phyloP scores from a whole-genome alignment of 2,888 invertebrate species.

The Drosophila bunnanda region DNA sequence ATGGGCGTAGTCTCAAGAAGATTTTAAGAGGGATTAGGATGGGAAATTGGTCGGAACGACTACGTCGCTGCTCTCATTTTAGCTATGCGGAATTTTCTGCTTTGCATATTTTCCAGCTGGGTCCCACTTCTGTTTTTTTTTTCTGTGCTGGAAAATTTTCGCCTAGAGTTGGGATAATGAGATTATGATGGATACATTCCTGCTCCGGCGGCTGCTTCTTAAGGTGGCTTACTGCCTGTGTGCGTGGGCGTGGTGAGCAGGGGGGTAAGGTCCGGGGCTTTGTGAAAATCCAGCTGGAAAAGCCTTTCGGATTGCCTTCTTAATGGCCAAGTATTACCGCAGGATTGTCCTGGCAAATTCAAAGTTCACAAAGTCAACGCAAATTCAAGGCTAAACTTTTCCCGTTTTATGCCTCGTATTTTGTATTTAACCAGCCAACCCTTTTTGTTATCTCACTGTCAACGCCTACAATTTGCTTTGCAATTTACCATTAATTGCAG shows the following conservation, averaged over 20 bases:
- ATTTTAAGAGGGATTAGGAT: conserved; percentile 19
- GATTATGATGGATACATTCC: conserved; percentile 48
- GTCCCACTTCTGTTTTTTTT: conserved; percentile 10
- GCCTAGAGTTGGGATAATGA: conserved; percentile 42
- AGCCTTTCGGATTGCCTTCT: conserved; percentile 42
- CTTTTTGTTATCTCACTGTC: conserved; percentile 22
- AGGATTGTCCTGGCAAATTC: conserved; percentile 36
- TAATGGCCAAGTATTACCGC: conserved; percentile 41
- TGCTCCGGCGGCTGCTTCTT: conserved; percentile 32
- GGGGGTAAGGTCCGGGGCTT: conserved; percentile 9
- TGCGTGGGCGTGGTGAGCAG: neutral
- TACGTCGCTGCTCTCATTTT: conserved; percentile 8
- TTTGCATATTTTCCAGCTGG: conserved; percentile 57
- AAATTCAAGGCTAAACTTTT: neutral
- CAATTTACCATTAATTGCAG: conserved; percentile 32
- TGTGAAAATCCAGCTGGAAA: conserved; percentile 34
- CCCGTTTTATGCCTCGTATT: neutral
- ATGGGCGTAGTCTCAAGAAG: conserved; percentile 11
- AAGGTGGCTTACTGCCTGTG: conserved; percentile 35
- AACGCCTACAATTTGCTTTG: conserved; percentile 35
- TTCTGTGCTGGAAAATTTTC: conserved; percentile 22
- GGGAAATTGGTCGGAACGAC: conserved; percentile 13
- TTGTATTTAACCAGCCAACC: neutral
- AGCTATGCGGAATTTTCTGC: conserved; percentile 50
- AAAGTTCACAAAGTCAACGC: conserved; percentile 37